These are phyloP conservation scores for Agyllia agylla DNA, from an alignment of 2,888 invertebrate genomes.

Conservation along the genomic window DNA sequence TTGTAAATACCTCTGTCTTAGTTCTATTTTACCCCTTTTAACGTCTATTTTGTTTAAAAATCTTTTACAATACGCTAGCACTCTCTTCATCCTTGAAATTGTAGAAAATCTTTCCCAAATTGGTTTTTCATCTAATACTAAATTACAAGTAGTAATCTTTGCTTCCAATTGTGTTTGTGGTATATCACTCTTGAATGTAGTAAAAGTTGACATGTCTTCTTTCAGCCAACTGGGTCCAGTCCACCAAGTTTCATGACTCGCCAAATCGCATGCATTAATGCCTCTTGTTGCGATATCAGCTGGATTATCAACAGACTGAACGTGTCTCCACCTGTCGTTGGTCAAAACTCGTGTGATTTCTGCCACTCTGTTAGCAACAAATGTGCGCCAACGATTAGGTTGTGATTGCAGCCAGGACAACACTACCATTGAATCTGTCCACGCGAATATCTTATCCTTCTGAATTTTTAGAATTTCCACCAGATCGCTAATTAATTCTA, in stretches of 20 bases:
- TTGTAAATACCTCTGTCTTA: neutral
- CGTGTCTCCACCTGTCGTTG: constrained; percentile 49
- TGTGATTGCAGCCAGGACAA: constrained; percentile 55
- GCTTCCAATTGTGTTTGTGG: constrained; percentile 28
- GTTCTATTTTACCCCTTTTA: neutral
- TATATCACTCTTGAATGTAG: neutral
- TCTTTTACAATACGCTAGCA: constrained; percentile 48
- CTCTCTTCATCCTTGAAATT: constrained; percentile 48
- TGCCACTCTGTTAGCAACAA: constrained; percentile 53
- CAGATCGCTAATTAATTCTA: constrained; percentile 43
- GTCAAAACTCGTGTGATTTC: constrained; percentile 38
- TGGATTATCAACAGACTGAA: constrained; percentile 47
- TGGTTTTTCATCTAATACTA: neutral
- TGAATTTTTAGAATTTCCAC: constrained; percentile 34
- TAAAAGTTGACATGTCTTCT: neutral
- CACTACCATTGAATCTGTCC: constrained; percentile 59
- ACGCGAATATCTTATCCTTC: constrained; percentile 25
- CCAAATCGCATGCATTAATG: constrained; percentile 17
- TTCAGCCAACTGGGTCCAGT: constrained; percentile 43
- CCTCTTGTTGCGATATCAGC: constrained; percentile 60
- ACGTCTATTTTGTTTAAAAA: constrained; percentile 4
- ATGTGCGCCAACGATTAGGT: constrained; percentile 51
- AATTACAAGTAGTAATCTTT: neutral
- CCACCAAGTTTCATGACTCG: constrained; percentile 38
- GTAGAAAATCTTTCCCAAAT: constrained; percentile 54